These are phyloP conservation scores for Platyrinchus mystaceus DNA, from an alignment of 2,797 vertebrate species.

Conservation along the genomic window DNA sequence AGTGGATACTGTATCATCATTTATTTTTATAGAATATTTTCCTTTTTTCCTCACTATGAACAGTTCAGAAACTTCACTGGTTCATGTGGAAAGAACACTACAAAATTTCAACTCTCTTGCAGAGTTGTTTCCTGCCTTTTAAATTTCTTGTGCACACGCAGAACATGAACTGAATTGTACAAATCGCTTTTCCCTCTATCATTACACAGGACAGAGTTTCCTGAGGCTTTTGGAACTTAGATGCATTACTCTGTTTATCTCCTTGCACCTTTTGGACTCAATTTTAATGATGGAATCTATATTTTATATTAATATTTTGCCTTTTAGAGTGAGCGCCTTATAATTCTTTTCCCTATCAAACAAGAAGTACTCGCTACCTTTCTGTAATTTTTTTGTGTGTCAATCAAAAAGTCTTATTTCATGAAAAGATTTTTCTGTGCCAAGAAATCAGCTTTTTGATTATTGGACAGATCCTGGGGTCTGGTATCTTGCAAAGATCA, in stretches of 20 bases:
- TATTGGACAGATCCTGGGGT: constrained; percentile 17
- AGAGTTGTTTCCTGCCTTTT: neutral
- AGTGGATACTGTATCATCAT: accelerated
- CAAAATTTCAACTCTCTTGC: neutral
- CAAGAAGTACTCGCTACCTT: neutral
- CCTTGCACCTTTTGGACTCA: neutral
- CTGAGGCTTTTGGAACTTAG: neutral
- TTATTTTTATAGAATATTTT: neutral
- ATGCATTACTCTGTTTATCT: neutral
- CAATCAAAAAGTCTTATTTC: constrained; percentile 4
- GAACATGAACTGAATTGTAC: neutral
- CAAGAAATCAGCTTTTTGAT: constrained; percentile 29
- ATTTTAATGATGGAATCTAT: neutral
- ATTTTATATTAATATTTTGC: neutral
- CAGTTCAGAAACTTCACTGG: neutral
- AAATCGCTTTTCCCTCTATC: neutral
- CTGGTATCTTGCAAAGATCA: constrained; percentile 43
- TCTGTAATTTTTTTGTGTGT: neutral
- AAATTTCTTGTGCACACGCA: neutral
- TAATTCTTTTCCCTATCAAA: neutral
- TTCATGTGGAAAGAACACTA: neutral
- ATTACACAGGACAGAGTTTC: neutral
- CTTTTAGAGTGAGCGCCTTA: neutral
- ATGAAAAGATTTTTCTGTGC: neutral
- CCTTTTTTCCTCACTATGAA: neutral